phyloP scores from a whole-genome alignment of 2,888 invertebrate species.

The Panzeria rudis region DNA sequence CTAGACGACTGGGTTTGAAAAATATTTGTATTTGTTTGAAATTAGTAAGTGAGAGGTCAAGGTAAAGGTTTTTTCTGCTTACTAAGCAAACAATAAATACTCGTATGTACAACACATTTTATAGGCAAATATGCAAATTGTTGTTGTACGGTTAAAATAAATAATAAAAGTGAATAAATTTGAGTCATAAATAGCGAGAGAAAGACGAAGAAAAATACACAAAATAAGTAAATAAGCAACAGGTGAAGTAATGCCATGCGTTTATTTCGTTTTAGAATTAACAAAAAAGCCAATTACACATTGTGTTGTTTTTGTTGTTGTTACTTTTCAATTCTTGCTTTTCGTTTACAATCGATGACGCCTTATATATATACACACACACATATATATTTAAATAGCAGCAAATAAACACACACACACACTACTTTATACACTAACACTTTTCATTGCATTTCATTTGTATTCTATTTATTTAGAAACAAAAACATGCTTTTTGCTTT shows the following conservation, averaged over 20 bases:
- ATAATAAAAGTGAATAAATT: slow-evolving; percentile 29
- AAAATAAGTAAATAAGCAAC: slow-evolving; percentile 49
- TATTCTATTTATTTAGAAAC: neutral
- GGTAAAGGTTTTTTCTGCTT: slow-evolving; percentile 61
- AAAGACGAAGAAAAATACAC: slow-evolving; percentile 16
- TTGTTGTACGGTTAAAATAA: slow-evolving; percentile 38
- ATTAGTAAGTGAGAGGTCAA: slow-evolving; percentile 57
- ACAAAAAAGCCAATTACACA: neutral
- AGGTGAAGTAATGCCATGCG: slow-evolving; percentile 63
- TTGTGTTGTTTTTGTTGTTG: slow-evolving; percentile 15
- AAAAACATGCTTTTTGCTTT: neutral
- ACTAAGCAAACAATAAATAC: slow-evolving; percentile 26
- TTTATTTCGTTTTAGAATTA: slow-evolving; percentile 35
- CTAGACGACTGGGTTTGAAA: slow-evolving; percentile 4
- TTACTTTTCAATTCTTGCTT: neutral
- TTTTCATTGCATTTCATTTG: slow-evolving; percentile 19
- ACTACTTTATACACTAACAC: slow-evolving; percentile 17
- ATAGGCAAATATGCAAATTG: slow-evolving; percentile 51
- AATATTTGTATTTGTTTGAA: slow-evolving; percentile 36
- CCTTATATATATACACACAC: slow-evolving; percentile 36
- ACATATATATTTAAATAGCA: neutral
- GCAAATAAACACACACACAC: neutral
- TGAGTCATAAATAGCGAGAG: slow-evolving; percentile 38
- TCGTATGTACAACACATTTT: neutral
- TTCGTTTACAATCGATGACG: slow-evolving; percentile 33